Conservation (phyloP, 2,888 invertebrate species). For the Lasioglossum morio region DNA sequence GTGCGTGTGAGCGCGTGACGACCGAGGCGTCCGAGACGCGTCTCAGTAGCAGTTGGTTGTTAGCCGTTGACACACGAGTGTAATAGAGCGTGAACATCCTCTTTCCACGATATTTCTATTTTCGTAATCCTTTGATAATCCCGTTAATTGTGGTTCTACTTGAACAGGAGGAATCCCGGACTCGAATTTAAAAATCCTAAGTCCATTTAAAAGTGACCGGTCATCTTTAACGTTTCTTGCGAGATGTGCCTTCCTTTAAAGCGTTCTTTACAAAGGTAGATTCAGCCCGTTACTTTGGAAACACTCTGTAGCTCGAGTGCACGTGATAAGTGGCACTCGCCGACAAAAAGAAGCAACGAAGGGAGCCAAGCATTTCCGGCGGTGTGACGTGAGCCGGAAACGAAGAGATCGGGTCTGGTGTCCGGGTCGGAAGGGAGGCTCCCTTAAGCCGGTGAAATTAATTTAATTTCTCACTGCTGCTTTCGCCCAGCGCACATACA, state of each 20-base stretch:
- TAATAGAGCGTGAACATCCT: no score
- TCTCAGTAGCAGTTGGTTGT: no score
- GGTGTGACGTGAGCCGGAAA: slow-evolving; percentile 61
- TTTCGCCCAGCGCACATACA: slow-evolving; percentile 54
- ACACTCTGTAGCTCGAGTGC: not conserved
- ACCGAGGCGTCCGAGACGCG: no score
- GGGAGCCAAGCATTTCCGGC: slow-evolving; percentile 50
- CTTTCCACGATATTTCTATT: no score
- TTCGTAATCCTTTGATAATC: no score
- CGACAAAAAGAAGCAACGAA: slow-evolving; percentile 41
- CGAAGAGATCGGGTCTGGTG: slow-evolving; percentile 52
- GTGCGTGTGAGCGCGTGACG: no score
- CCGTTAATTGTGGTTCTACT: no score
- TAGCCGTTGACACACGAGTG: no score
- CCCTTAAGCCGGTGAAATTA: slow-evolving; percentile 76
- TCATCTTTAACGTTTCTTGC: not conserved
- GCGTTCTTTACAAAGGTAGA: not conserved
- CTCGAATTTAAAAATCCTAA: no score
- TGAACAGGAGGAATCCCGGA: no score
- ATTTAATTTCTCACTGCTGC: slow-evolving; percentile 71
- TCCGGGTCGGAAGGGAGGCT: slow-evolving; percentile 52
- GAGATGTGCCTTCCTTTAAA: not conserved
- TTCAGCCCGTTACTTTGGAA: not conserved
- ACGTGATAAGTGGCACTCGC: slow-evolving; percentile 30
- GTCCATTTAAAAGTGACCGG: not conserved